Percentiles rank a stretch among this genome's conserved stretches.
These are phyloP conservation scores for Elmis aenea DNA, from an alignment of 2,888 invertebrate species.

Conservation along the genomic window DNA sequence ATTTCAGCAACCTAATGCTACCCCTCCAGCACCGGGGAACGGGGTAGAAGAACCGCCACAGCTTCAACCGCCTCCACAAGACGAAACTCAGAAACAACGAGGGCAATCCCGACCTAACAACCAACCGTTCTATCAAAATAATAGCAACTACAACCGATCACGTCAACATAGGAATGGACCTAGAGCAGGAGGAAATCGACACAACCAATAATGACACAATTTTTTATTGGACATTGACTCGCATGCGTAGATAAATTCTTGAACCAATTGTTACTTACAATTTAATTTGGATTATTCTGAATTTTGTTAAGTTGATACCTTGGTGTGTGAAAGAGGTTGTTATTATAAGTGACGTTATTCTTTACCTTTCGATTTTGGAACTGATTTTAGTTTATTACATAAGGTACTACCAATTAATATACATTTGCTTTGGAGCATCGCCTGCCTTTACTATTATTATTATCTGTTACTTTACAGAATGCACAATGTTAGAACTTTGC, in stretches of 20 bases:
- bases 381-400: no score
- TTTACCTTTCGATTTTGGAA: no score
- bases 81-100: slow-evolving; percentile 33
- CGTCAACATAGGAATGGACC: slow-evolving; percentile 36
- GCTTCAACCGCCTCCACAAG: slow-evolving; percentile 35
- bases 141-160: slow-evolving; percentile 32
- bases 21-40: slow-evolving; percentile 32
- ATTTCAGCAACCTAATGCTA: slow-evolving; percentile 35
- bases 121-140: slow-evolving; percentile 41
- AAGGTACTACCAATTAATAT: no score
- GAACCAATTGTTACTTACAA: no score
- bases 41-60: slow-evolving; percentile 23
- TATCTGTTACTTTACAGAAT: no score
- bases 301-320: background rate
- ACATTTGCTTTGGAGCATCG: no score
- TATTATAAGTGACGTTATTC: no score
- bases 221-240: slow-evolving; percentile 1
- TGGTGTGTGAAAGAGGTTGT: no score
- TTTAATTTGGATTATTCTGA: no score
- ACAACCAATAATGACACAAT: slow-evolving; percentile 13
- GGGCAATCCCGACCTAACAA: slow-evolving; percentile 27
- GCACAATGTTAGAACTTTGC: no score
- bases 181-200: slow-evolving; percentile 21
- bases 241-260: background rate
- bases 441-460: no score